Evolutionary conservation across 2,113 vertebrate genomes (phyloP), one percentile per base, ranked within the genome.

Genomic region (Crotalus viridis): DNA sequence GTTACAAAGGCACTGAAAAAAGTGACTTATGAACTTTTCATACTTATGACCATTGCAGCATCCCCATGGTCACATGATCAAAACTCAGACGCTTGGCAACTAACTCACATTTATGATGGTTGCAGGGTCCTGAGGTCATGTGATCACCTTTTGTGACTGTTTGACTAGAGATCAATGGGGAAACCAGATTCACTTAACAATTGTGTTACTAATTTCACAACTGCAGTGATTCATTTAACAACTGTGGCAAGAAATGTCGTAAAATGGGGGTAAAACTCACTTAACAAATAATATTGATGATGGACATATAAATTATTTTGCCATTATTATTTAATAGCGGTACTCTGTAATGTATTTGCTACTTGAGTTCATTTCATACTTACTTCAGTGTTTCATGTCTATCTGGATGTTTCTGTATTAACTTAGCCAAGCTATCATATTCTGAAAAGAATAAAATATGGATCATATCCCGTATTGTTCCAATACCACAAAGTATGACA

Each of bases 351-450:
- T 43, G 39, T 43, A 87, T 92, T 21, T 92, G 46, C n/a, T 10
- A 56, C 3, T 4, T 48, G 24, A 81, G 7, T 56, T 90, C 24
- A 57, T 61, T 39, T 89, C 92, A 51, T 85, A 98, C 99, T 98
- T 97, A 99, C 99, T 99, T 99, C 90, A 99, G 59, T 12, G 99
- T 99, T 97, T 99, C 98, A 90, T 99, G 99, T 85, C 99, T 98
- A 96, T 99, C 99, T 94, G 99, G 99, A 93, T 99, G 99, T 94
- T 99, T 98, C 95, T 99, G 98, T 94, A 99, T 99, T 87, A 99
- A 98, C 98, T 99, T 99, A 86, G 99, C 99, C 96, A 99, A 98
- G 55, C 99, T 99, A 95, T 99, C 99, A 89, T 99, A 99, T 95
- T 99, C 99, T 99, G 97, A 92, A 97, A 98, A 39, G 96, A 86